Evolutionary conservation across 2,797 vertebrate genomes (phyloP), one percentile per base, ranked within the genome.

Genomic region (Morus bassanus): DNA sequence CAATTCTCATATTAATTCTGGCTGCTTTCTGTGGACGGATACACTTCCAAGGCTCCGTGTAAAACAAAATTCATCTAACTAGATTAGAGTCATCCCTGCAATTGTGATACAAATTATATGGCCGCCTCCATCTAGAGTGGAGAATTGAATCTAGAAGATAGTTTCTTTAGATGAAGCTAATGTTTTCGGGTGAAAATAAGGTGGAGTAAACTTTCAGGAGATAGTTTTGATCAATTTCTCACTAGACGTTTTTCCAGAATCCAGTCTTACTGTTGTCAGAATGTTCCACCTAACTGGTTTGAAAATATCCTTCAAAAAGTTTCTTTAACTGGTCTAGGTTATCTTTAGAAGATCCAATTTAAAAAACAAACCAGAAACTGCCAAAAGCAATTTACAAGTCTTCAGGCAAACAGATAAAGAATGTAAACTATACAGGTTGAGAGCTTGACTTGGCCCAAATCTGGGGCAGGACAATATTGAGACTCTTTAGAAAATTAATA

Each of bases 1-100:
- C 45, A 91, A 81, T 94, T 94, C 85, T 88, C 75, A 59, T 80
- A 81, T 57, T 90, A 90, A 87, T 93, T 91, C 57, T 92, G 84
- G 70, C 91, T 64, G 59, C 84, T 73, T 85, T 88, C 68, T 88
- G 57, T 30, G 74, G 56, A n/a, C 9, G 9, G 57, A 37, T 91
- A 39, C 3, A 41, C 83, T 97, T 94, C 63, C 74, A 82, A 85
- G 85, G 75, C 43, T 75, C 60, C 0, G 0, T 82, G 81, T 93
- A 94, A 78, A 95, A 85, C 84, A 73, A 57, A 91, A 91, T 69
- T 65, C 7, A 53, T 95, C 50, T 81, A 45, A 86, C 45, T 82
- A 73, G 41, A 88, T 91, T 68, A 43, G 54, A 74, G 54, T 81
- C 63, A 80, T 73, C 35, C 4, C 0, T 65, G 48, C 39, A 65